These are phyloP conservation scores for Drosophila antonietae DNA, from an alignment of 2,888 invertebrate genomes.

Conservation along the genomic window DNA sequence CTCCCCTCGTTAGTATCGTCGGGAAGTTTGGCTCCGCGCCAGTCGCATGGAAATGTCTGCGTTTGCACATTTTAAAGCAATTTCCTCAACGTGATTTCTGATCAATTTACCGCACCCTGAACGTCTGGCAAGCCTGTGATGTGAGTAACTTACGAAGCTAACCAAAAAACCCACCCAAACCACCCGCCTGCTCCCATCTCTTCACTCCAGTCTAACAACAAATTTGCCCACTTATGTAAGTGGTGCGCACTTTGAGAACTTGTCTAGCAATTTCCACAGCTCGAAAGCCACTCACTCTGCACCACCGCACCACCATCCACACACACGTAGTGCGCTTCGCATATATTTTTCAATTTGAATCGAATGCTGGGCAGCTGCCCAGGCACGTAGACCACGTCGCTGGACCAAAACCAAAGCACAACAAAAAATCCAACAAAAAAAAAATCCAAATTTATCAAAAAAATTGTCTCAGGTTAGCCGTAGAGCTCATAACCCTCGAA, in stretches of 20 bases:
- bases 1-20: background rate
- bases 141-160: slow-evolving; percentile 22
- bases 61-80: slow-evolving; percentile 62
- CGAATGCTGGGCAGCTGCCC: slow-evolving; percentile 16
- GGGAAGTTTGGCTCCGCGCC: slow-evolving; percentile 3
- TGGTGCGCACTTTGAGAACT: slow-evolving; percentile 30
- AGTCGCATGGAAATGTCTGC: slow-evolving; percentile 36
- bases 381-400: slow-evolving; percentile 47
- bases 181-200: background rate
- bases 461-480: slow-evolving; percentile 3
- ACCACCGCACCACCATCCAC: no score
- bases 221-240: slow-evolving; percentile 49
- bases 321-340: slow-evolving; percentile 17
- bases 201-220: background rate
- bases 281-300: background rate
- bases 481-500: slow-evolving; percentile 1
- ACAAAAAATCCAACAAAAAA: background rate
- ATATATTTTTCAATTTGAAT: slow-evolving; percentile 48
- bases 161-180: background rate
- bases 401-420: slow-evolving; percentile 8
- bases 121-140: slow-evolving; percentile 22
- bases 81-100: slow-evolving; percentile 62
- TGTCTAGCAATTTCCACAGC: slow-evolving; percentile 37
- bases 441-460: background rate
- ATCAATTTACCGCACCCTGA: slow-evolving; percentile 54